Evolutionary conservation across 2,888 invertebrate species (phyloP), one percentile per base, ranked within the genome.

Genomic region (Mechanitis mazaeus): DNA sequence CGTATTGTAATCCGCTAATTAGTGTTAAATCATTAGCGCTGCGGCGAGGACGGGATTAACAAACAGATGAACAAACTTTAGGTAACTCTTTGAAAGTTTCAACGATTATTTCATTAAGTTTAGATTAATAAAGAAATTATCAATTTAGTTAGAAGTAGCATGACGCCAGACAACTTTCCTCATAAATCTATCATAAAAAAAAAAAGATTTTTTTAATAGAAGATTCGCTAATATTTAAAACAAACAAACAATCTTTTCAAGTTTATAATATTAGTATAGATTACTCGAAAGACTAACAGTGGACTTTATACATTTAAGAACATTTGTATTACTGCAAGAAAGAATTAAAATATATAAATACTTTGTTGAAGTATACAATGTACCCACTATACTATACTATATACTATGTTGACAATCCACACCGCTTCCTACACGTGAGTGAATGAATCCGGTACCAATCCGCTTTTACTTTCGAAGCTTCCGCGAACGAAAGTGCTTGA

Each of bases 381-480:
- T 20, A 20, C 20, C 20, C 20, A 20, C 20, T 20, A 20, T 20
- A 20, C 20, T 20, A 20, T 20, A 20, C 33, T 57, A 58, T n/a
- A 60, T 62, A 54, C 33, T 57, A 58, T 61, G 61, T 65, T 58
- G 65, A 64, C 54, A 63, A 55, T 65, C 64, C 60, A 60, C 55
- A 63, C 57, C 63, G 57, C 64, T 69, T 67, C 66, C 69, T 64
- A 69, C 65, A 68, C 67, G 68, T 71, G 71, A 70, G 68, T 68
- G 77, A 75, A 75, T 76, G 75, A 77, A 77, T 79, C 80, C 81
- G 79, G 79, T 79, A 81, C 77, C 77, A 70, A 81, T 81, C 83
- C 73, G 85, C 87, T 89, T 87, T 87, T 87, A 89, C 89, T 90
- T 88, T 88, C 87, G 68, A 73, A 70, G 73, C 85, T 88, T 89